Base-by-base conservation (phyloP, 2,113 vertebrate species). In the Monarcha castaneiventris region DNA sequence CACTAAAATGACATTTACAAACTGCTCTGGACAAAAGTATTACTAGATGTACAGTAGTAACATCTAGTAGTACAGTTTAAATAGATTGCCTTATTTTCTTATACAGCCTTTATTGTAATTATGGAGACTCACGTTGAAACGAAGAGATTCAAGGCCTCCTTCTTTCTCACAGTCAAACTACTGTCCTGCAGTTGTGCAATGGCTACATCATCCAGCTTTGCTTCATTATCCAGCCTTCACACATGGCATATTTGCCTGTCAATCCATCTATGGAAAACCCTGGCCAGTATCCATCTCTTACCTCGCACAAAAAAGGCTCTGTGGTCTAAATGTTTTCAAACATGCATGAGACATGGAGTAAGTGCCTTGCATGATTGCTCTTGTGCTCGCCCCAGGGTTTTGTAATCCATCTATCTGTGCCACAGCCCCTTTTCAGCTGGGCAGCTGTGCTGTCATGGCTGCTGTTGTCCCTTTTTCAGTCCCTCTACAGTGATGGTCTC, bases 211-310 rank as follows among this genome's bases (percentile, higher is more conserved):
- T 59, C 33, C 32, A 32, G 32, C 41, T 89, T 87, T 89, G 59
- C 87, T 80, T 94, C 94, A 90, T 83, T 94, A 93, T 92, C 51
- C 68, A 88, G 46, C n/a, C 51, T 64, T 90, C 77, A 80, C 30
- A 41, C 59, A 83, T 52, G 58, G 19, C 43, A 17, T 58, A 71
- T 79, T 93, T 93, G 48, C 55, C 59, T 80, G 90, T 91, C 68
- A 86, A 51, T 80, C 74, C 67, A 66, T 54, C 76, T 92, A 13
- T 32, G 76, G 90, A 78, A 92, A 93, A 84, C 69, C 89, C 51
- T 88, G 78, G 88, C 73, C 25, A 25, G 7, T 46, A 58, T 66
- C 67, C 75, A 86, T 19, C 39, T 76, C 64, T 30, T 58, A 51
- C 88, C 48, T 77, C 1, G 1, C 48, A 92, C 83, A 93, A 63